These are phyloP conservation scores for Ophraella communa DNA, from an alignment of 2,888 invertebrate genomes.

Conservation along the genomic window DNA sequence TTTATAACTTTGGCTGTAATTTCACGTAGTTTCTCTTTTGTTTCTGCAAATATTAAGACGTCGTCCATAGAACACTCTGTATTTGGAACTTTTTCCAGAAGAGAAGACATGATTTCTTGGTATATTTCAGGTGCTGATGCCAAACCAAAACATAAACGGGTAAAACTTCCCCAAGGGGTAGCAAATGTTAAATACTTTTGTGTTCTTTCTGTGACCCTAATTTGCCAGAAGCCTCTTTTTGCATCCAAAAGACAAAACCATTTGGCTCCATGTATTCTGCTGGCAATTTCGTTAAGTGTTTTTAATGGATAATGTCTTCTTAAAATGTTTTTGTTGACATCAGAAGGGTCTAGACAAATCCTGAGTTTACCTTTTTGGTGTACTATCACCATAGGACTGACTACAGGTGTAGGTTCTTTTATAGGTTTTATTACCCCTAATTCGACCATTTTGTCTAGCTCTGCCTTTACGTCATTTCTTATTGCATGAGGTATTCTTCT, in stretches of 20 bases:
- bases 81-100: neutral
- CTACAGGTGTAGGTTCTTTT: too few relatives aligned
- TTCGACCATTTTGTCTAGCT: too few relatives aligned
- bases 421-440: neutral
- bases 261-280: too few relatives aligned
- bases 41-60: neutral
- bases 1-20: neutral
- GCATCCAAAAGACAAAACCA: slow-evolving; percentile 13
- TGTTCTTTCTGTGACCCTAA: slow-evolving; percentile 6
- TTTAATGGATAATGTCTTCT: slow-evolving; percentile 15
- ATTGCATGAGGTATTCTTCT: too few relatives aligned
- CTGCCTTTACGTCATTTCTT: too few relatives aligned
- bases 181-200: slow-evolving; percentile 14
- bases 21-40: neutral
- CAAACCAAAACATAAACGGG: neutral
- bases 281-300: slow-evolving; percentile 14
- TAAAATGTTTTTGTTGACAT: slow-evolving; percentile 17
- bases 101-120: slow-evolving; percentile 1
- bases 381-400: too few relatives aligned
- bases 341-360: too few relatives aligned
- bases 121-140: slow-evolving; percentile 8
- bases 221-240: slow-evolving; percentile 20
- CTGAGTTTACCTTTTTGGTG: too few relatives aligned
- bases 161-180: too few relatives aligned
- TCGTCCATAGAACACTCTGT: too few relatives aligned